Percentiles rank a stretch among this genome's conserved stretches.
These are phyloP conservation scores for Hirudinaria manillensis DNA, from an alignment of 2,888 invertebrate species.

Conservation along the genomic window DNA sequence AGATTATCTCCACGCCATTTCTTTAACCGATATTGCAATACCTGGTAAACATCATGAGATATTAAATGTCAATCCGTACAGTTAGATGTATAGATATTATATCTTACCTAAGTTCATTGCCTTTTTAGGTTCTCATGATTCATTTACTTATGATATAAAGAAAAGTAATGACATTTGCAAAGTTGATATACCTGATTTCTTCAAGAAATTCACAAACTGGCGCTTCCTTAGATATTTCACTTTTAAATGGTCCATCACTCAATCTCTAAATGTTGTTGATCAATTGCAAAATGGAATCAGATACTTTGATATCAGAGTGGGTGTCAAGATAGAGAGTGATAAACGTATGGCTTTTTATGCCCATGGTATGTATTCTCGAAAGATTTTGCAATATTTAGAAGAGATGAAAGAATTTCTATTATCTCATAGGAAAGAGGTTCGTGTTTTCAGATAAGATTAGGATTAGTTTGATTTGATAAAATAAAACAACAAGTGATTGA, in stretches of 20 bases:
- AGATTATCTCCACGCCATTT: not conserved
- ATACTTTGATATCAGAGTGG: conserved; percentile 14
- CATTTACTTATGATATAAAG: conserved; percentile 9
- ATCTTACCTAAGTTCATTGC: too few relatives aligned
- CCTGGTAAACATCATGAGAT: not conserved
- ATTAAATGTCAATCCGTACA: not conserved
- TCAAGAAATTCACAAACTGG: not conserved
- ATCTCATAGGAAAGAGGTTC: conserved; percentile 17
- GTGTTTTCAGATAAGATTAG: not conserved
- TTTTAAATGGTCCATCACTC: conserved; percentile 13
- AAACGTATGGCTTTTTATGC: not conserved
- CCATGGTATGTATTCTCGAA: conserved; percentile 12
- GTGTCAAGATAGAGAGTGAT: not conserved
- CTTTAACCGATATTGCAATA: not conserved
- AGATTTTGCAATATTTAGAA: not conserved
- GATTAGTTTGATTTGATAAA: not conserved
- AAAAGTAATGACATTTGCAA: conserved; percentile 13
- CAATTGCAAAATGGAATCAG: conserved; percentile 18
- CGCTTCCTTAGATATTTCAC: not conserved
- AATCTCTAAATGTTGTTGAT: not conserved
- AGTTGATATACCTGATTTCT: not conserved
- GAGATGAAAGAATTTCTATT: conserved; percentile 11
- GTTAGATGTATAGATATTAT: not conserved
- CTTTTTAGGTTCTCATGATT: conserved; percentile 15
- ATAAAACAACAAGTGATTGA: not conserved